phyloP scores from a whole-genome alignment of 1,140 invertebrate species.

The Cephus cinctus region DNA sequence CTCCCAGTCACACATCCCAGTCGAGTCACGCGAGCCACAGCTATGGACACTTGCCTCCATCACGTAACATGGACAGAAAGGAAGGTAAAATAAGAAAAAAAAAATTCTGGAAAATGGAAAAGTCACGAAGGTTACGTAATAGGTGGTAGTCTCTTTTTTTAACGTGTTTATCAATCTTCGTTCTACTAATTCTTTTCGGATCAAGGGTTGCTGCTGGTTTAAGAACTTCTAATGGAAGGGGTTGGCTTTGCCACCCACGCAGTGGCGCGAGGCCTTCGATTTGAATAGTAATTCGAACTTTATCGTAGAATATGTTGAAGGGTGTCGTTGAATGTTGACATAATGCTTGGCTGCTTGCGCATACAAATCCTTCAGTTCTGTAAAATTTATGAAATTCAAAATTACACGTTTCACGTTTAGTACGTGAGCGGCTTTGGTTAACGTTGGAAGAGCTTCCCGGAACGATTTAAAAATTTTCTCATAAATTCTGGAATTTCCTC shows the following conservation, averaged over 20 bases:
- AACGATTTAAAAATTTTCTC: constrained; percentile 20
- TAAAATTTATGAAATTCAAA: constrained; percentile 10
- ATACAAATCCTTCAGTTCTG: constrained; percentile 4
- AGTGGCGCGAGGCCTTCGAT: too few relatives aligned
- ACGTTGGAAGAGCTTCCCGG: constrained; percentile 3
- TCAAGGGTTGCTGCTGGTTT: too few relatives aligned
- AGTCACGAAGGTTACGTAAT: too few relatives aligned
- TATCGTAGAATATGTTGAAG: constrained; percentile 6
- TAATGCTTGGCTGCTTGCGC: constrained; percentile 1
- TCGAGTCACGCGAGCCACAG: constrained; percentile 34
- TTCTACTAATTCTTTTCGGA: too few relatives aligned
- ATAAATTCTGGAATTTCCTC: constrained; percentile 19
- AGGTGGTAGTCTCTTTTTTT: too few relatives aligned
- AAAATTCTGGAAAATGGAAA: too few relatives aligned
- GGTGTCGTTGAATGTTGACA: constrained; percentile 7
- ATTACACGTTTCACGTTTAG: constrained; percentile 3
- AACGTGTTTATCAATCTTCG: too few relatives aligned
- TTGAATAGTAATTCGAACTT: constrained; percentile 9
- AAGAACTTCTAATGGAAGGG: too few relatives aligned
- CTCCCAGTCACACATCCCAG: constrained; percentile 22
- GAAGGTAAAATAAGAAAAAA: too few relatives aligned
- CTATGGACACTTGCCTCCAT: too few relatives aligned
- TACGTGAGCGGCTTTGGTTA: constrained; percentile 17
- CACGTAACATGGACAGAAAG: too few relatives aligned
- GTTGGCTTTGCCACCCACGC: too few relatives aligned